Evolutionary conservation across 2,113 vertebrate species (phyloP), one percentile per base, ranked within the genome.

Genomic region (Elanoides forficatus): DNA sequence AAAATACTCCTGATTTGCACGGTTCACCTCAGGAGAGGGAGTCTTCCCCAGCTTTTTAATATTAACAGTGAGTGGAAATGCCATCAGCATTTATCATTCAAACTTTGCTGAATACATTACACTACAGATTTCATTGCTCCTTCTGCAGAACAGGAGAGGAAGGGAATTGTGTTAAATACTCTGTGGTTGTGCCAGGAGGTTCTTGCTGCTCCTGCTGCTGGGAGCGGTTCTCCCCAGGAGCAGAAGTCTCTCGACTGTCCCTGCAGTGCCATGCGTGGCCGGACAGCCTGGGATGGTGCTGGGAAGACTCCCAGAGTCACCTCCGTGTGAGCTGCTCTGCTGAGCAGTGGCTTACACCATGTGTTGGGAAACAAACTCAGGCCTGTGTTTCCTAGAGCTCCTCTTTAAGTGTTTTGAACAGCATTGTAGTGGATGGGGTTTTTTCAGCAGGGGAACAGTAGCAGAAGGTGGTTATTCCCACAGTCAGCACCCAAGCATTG

Each of bases 61-160:
- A 92, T 86, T 95, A 95, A 78, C 50, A 71, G 65, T 48, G 52
- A 96, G 81, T 84, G 59, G 80, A 96, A 94, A 91, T 76, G 68
- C 93, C 83, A 88, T 91, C 83, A 88, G 60, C 86, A 84, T 97
- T 94, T 91, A 92, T 96, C 89, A 94, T 83, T 95, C 85, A 83
- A 93, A 81, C 68, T 84, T 88, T 92, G 67, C 53, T 86, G 93
- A 94, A 86, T 88, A 48, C 34, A 73, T 96, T 86, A 62, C 40
- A 38, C 48, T 86, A 67, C 72, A 73, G 86, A 70, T 94, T 71
- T 81, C 86, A 50, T 29, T 90, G 65, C 87, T 91, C 60, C 60
- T 80, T 68, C 80, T 85, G 93, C 70, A 75, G 76, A 87, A 65
- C 0, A 0, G 27, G 47, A n/a, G 68, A 71, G 75, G 58, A 74